These are phyloP conservation scores for Drosophila affinis DNA, from an alignment of 2,888 invertebrate genomes.

Conservation along the genomic window DNA sequence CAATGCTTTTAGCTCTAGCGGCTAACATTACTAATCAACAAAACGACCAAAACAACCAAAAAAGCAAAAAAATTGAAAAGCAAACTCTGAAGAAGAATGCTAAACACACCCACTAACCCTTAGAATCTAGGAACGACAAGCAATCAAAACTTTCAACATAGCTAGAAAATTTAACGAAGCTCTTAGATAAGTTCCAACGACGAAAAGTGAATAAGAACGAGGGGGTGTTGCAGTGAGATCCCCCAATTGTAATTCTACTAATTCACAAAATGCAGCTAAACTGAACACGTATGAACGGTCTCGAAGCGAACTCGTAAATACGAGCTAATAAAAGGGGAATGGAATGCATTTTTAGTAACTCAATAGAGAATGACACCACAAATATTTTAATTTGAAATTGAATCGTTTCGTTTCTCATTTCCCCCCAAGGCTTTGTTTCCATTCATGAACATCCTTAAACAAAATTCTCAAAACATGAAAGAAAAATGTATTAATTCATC, in stretches of 20 bases:
- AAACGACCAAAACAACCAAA: conserved; percentile 60
- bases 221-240: not conserved
- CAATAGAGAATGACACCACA: conserved; percentile 51
- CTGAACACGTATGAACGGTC: conserved; percentile 26
- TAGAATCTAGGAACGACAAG: conserved; percentile 43
- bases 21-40: conserved; percentile 26
- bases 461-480: conserved; percentile 48
- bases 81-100: conserved; percentile 36
- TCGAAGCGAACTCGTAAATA: conserved; percentile 43
- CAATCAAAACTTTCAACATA: conserved; percentile 41
- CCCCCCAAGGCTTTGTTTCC: conserved; percentile 7
- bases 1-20: conserved; percentile 54
- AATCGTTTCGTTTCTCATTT: conserved; percentile 31
- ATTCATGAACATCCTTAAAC: conserved; percentile 4
- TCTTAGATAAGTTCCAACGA: conserved; percentile 58
- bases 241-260: conserved; percentile 38
- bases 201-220: conserved; percentile 29
- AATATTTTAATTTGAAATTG: conserved; percentile 18
- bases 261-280: conserved; percentile 40
- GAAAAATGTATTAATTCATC: conserved; percentile 47
- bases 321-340: conserved; percentile 30
- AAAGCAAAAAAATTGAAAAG: not conserved
- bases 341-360: conserved; percentile 69
- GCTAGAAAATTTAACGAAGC: conserved; percentile 55
- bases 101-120: conserved; percentile 49